phyloP scores from a whole-genome alignment of 2,888 invertebrate species.

The Drosophila sordidula region DNA sequence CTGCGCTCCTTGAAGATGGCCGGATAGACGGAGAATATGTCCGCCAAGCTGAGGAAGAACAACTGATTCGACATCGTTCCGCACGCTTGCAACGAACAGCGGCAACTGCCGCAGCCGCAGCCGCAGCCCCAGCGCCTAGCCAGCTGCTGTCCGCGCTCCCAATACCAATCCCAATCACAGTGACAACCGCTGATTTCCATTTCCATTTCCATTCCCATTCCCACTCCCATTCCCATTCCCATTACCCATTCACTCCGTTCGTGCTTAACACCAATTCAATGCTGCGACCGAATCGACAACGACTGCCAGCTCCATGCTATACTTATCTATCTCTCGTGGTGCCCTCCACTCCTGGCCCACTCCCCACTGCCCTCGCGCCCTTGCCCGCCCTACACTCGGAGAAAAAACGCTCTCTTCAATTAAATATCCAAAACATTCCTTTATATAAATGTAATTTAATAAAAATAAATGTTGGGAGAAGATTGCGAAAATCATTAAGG shows the following conservation, averaged over 20 bases:
- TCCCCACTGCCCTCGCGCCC: no score
- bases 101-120: conserved; percentile 41
- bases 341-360: no score
- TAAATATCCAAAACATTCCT: no score
- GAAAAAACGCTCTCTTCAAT: no score
- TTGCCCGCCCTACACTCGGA: no score
- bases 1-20: conserved; percentile 88
- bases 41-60: conserved; percentile 83
- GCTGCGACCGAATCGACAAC: conserved; percentile 62
- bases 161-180: conserved; percentile 39
- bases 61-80: conserved; percentile 82
- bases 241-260: conserved; percentile 67
- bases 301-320: conserved; percentile 60
- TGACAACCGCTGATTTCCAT: conserved; percentile 77
- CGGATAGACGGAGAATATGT: conserved; percentile 89
- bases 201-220: conserved; percentile 63
- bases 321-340: conserved; percentile 50
- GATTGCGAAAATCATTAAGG: no score
- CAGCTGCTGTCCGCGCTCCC: conserved; percentile 7
- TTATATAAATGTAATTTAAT: no score
- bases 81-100: conserved; percentile 48
- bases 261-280: conserved; percentile 83
- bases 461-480: no score
- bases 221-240: conserved; percentile 56
- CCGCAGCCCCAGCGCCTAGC: not conserved